Evolutionary conservation across 1,140 invertebrate species (phyloP), one percentile per base, ranked within the genome.

Genomic region (Melitaea cinxia): DNA sequence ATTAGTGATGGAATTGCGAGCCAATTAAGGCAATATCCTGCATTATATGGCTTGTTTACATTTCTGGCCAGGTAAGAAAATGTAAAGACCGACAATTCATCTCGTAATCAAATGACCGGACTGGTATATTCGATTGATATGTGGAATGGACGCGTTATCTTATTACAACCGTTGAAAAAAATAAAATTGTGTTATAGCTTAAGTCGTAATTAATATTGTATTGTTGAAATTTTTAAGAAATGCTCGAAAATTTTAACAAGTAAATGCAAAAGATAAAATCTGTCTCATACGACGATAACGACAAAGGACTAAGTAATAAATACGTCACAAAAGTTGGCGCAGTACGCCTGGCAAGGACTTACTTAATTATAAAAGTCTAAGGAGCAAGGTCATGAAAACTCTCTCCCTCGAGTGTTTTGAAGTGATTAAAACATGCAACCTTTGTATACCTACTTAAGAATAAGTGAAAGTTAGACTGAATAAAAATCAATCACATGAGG

Each of bases 381-480:
- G 57, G 64, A 65, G 52, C 57, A 76, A 66, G 72, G 75, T 71
- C 73, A 72, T 39, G 55, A 54, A 47, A 72, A 77, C 69, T 77
- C 80, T 77, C 70, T 55, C 74, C 69, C 73, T 67, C 52, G 45
- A 60, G 45, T 73, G 53, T 67, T 53, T 21, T 65, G 52, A 68
- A 71, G 12, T 60, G 33, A 63, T 52, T 53, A 7, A 60, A 65
- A 71, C 75, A 72, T 73, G 75, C 73, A 57, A 77, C 28, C 33
- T 60, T 68, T 71, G 56, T 54, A 59, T 50, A 58, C 56, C 23
- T 28, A 45, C 39, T 58, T 35, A 35, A 69, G 50, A 70, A 54
- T 47, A 30, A 56, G 61, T 50, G 59, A 68, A 58, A 69, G 50
- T 42, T 42, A 42, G 37, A 28, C 19, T 56, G 24, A 30, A 56